Evolutionary conservation across 2,797 vertebrate genomes (phyloP), one percentile per base, ranked within the genome.

Genomic region (Poecilia gillii): DNA sequence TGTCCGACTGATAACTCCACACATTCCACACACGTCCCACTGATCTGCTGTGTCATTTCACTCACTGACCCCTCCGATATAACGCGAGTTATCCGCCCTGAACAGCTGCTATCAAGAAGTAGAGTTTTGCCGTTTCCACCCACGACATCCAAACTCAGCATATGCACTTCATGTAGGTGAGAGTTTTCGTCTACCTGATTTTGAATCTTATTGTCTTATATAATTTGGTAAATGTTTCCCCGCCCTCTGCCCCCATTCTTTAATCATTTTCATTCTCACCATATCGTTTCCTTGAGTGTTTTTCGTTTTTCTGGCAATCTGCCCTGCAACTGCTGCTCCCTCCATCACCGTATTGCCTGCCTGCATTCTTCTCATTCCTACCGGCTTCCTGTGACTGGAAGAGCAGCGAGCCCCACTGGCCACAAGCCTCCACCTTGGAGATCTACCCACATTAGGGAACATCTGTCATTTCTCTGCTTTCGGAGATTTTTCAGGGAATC

Each of bases 331-430:
- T 92, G 88, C 93, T 93, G 92, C 92, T 94, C 85, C 88, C 85
- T 91, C 90, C 88, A 92, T 94, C 90, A 90, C 85, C 55, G 73
- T 89, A 89, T 89, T 93, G 92, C 93, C 81, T 90, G 91, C 89
- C 93, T 90, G 91, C 95, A 95, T 95, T 95, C 95, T 79, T 92
- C 82, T 90, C 93, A 95, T 95, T 95, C 94, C 95, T 85, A 78
- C 83, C 83, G 85, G 90, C 93, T 95, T 95, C 94, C 94, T 95
- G 94, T 94, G 87, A 93, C 90, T 92, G 88, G 84, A 88, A 90
- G 87, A 90, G 57, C 45, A 91, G 84, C 68, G 79, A 91, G 85
- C 76, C 90, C 90, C 89, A 85, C 88, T 78, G 91, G 91, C 89
- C 89, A 84, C 90, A 93, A 84, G 89, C 82, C 87, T 89, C 74